Evolutionary conservation across 53 echinoderm and acorn worm species (phyloP).

Genomic region (Echinarachnius parma): DNA sequence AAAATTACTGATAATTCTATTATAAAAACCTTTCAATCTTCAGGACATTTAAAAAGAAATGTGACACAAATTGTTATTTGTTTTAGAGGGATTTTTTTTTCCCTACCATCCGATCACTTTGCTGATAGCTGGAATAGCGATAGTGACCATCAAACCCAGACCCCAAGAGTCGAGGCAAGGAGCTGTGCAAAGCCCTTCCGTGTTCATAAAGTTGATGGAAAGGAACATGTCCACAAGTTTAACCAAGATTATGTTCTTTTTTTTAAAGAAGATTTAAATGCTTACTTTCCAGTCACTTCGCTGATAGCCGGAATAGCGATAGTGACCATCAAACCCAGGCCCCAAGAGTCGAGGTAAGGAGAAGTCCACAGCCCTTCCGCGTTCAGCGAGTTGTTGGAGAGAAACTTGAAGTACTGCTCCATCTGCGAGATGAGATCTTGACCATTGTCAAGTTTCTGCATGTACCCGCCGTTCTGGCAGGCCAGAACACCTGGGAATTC

Average conservation of each 20-base stretch:
- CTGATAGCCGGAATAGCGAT: conserved; percentile 88
- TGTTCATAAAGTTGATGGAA: conserved; percentile 66
- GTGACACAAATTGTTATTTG: too few relatives aligned
- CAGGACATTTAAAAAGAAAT: too few relatives aligned
- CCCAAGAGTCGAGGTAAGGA: conserved; percentile 99
- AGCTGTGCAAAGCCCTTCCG: conserved; percentile 81
- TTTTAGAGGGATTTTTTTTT: too few relatives aligned
- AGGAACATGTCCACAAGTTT: conserved; percentile 76
- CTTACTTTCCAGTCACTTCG: conserved; percentile 45
- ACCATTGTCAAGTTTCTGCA: conserved; percentile 70
- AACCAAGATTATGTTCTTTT: too few relatives aligned
- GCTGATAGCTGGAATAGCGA: conserved; percentile 86
- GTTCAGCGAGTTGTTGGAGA: conserved; percentile 73
- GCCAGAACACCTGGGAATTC: conserved; percentile 87
- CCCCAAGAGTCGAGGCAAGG: conserved; percentile 99
- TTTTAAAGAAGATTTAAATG: too few relatives aligned
- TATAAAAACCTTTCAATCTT: too few relatives aligned
- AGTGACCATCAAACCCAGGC: conserved; percentile 93
- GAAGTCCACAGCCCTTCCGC: conserved; percentile 82
- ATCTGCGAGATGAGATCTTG: conserved; percentile 92
- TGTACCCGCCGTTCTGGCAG: conserved; percentile 79
- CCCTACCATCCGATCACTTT: conserved; percentile 46
- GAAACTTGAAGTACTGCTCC: conserved; percentile 90
- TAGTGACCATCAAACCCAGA: conserved; percentile 91
- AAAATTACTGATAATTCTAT: too few relatives aligned